These are phyloP conservation scores for Selenia dentaria DNA, from an alignment of 2,888 invertebrate genomes.

Conservation along the genomic window DNA sequence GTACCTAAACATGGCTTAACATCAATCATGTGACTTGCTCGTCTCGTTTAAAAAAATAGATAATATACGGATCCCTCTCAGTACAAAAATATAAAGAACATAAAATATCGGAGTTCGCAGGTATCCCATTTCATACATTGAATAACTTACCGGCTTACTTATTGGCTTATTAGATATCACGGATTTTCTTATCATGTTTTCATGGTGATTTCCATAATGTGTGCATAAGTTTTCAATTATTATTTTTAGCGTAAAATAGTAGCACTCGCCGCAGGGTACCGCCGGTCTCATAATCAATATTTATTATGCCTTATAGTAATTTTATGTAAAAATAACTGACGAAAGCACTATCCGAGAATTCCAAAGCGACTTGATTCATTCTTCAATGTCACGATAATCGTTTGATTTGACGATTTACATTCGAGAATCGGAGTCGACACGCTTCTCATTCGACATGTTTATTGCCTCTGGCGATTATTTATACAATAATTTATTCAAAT, in stretches of 20 bases:
- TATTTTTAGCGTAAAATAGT: slow-evolving; percentile 30
- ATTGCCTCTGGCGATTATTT: slow-evolving; percentile 25
- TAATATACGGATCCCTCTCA: too few species aligned
- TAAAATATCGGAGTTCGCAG: too few species aligned
- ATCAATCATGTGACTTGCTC: too few species aligned
- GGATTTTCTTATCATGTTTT: slow-evolving; percentile 5
- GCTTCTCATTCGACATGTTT: slow-evolving; percentile 36
- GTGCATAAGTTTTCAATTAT: slow-evolving; percentile 25
- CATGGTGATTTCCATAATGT: slow-evolving; percentile 3
- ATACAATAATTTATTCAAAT: slow-evolving; percentile 63
- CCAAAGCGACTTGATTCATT: slow-evolving; percentile 43
- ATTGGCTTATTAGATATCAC: slow-evolving; percentile 7
- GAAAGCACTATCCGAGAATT: slow-evolving; percentile 23
- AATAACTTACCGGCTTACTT: too few species aligned
- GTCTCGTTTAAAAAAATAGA: too few species aligned
- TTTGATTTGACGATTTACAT: slow-evolving; percentile 48
- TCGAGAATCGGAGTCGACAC: slow-evolving; percentile 45
- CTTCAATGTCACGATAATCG: slow-evolving; percentile 44
- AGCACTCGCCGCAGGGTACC: slow-evolving; percentile 26
- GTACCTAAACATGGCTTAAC: too few species aligned
- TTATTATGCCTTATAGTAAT: slow-evolving; percentile 1
- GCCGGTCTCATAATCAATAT: slow-evolving; percentile 7
- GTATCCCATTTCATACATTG: too few species aligned
- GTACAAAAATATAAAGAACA: too few species aligned
- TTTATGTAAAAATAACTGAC: slow-evolving; percentile 29